Base-by-base conservation (phyloP, 1,140 invertebrate species). In the Zaprionus kolodkinae region DNA sequence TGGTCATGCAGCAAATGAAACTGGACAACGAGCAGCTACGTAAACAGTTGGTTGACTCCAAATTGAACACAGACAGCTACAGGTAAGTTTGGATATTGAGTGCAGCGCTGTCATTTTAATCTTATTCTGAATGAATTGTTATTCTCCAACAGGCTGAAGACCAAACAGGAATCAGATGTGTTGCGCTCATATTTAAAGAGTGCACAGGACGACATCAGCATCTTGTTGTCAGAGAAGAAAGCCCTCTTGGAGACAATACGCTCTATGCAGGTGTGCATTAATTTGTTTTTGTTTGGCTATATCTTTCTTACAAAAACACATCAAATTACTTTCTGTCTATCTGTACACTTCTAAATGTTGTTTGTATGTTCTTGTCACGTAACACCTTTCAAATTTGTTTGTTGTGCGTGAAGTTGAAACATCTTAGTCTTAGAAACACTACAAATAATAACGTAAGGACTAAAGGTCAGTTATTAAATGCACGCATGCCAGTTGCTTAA, bases 181-280 rank as follows among this genome's bases (percentile, higher is more conserved):
- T 80, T 96, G 17, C 94, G 94, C 72, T 93, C 93, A 1, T 94
- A 94, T 78, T 91, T 96, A 25, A 94, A 94, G 82, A 94, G 94
- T 1, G 96, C 96, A 2, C 96, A 97, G 85, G 96, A 96, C 74
- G 95, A 96, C 60, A 95, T 96, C 1, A 94, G 94, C 15, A 93
- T 93, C 30, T 91, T 97, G 48, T 77, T 96, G 1, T 95, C 95
- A 40, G 96, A 97, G 76, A 97, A 97, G 81, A 94, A 94, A 72
- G 94, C 94, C n/a, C 92, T 97, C 30, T 90, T 96, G 50, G 96
- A 96, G 74, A 95, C 95, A 56, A 93, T 96, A 69, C 93, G 94
- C 13, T 92, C 94, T 43, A 83, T 96, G 73, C 95, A 96, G 93
- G 95, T 95, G 65, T 40, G 73, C 35, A 2, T 30, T 4, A 1